A percentile compares a stretch with the other conserved stretches of the same genome.
phyloP scores from a whole-genome alignment of 2,797 vertebrate species.

The Chelonia mydas region DNA sequence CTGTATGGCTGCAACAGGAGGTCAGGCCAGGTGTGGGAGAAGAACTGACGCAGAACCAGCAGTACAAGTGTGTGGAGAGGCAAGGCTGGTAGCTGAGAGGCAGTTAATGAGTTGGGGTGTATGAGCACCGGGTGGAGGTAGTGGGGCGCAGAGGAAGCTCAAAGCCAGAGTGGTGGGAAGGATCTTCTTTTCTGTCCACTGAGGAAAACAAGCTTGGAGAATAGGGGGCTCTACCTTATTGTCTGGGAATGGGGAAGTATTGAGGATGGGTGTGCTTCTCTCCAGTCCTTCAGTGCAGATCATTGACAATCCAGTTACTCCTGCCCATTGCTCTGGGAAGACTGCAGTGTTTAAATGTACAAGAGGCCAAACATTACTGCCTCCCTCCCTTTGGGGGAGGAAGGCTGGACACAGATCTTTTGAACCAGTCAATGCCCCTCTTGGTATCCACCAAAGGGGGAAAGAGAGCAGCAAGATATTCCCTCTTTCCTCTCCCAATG shows the following conservation, averaged over 20 bases:
- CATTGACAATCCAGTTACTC: not conserved
- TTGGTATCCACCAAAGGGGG: not conserved
- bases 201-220: not conserved
- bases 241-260: not conserved
- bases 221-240: not conserved
- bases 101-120: not conserved
- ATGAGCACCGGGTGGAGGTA: not conserved
- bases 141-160: not conserved
- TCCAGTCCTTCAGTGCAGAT: not conserved
- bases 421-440: fast-evolving
- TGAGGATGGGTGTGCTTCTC: not conserved
- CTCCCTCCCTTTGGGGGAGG: not conserved
- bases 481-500: not conserved
- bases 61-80: not conserved
- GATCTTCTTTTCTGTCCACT: no score
- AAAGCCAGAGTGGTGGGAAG: no score
- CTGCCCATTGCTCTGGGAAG: not conserved
- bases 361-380: not conserved
- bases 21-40: not conserved
- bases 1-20: not conserved
- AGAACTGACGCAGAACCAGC: not conserved
- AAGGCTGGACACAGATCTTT: not conserved
- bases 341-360: not conserved
- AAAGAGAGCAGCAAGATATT: not conserved
- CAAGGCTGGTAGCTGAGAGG: not conserved